Evolutionary conservation across 2,888 invertebrate genomes (phyloP).

Genomic region (Iphiclides podalirius): DNA sequence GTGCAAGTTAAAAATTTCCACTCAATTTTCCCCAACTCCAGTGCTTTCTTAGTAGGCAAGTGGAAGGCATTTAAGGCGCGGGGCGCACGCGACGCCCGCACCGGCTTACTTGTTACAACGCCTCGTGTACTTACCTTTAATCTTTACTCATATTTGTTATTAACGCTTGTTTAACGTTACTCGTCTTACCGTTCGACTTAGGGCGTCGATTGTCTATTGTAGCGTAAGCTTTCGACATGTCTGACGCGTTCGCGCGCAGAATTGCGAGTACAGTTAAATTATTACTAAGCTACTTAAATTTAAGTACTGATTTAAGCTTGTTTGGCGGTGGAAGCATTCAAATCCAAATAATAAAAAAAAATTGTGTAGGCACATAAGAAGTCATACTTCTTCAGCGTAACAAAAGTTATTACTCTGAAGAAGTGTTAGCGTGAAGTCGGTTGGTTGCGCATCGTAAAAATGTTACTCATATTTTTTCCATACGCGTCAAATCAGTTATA

Average conservation of each 20-base stretch:
- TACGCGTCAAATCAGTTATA: too few relatives aligned
- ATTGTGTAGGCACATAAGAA: too few relatives aligned
- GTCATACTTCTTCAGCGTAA: too few relatives aligned
- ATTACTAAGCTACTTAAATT: too few relatives aligned
- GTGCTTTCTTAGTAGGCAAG: constrained; percentile 36
- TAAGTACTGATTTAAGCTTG: too few relatives aligned
- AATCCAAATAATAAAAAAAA: too few relatives aligned
- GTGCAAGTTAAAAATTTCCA: too few relatives aligned
- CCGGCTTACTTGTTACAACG: constrained; percentile 42
- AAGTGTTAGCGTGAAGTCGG: too few relatives aligned
- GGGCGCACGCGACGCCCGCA: constrained; percentile 49
- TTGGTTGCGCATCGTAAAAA: too few relatives aligned
- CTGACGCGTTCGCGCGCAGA: neutral
- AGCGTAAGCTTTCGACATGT: neutral
- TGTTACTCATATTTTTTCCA: too few relatives aligned
- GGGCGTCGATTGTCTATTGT: constrained; percentile 11
- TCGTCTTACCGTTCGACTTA: constrained; percentile 19
- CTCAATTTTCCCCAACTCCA: constrained; percentile 31
- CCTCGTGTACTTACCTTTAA: constrained; percentile 46
- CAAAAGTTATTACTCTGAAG: too few relatives aligned
- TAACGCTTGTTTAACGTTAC: constrained; percentile 39
- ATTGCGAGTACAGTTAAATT: neutral
- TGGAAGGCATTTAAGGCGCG: constrained; percentile 42
- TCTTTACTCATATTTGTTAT: constrained; percentile 60
- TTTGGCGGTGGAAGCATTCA: too few relatives aligned